Evolutionary conservation across 1,140 invertebrate species (phyloP).

Genomic region (Scaptomyza montana): DNA sequence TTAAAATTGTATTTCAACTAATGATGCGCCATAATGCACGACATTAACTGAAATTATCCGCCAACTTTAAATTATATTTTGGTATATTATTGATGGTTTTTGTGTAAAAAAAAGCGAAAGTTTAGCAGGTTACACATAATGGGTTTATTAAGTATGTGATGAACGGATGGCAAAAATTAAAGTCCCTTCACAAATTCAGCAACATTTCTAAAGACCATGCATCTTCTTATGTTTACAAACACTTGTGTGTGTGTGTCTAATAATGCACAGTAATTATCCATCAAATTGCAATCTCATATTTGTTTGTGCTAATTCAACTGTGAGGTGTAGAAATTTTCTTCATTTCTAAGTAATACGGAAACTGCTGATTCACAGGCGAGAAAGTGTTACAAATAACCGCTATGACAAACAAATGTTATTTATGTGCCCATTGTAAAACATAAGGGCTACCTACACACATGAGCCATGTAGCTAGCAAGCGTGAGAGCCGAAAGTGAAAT

Average conservation of each 20-base stretch:
- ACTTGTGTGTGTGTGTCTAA: not conserved
- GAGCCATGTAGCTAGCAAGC: conserved; percentile 17
- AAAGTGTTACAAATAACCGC: conserved; percentile 64
- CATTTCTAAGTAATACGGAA: conserved; percentile 25
- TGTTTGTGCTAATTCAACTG: conserved; percentile 10
- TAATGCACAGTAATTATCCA: conserved; percentile 4
- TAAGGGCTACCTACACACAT: conserved; percentile 2
- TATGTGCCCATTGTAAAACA: conserved; percentile 9
- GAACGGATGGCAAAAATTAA: not conserved
- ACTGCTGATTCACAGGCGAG: conserved; percentile 52
- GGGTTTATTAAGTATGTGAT: not conserved
- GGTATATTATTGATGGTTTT: conserved; percentile 28
- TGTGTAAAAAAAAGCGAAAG: conserved; percentile 10
- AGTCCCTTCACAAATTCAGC: conserved; percentile 13
- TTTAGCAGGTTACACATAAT: not conserved
- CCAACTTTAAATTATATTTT: conserved; percentile 50
- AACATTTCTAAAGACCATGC: not conserved
- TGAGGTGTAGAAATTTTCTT: conserved; percentile 37
- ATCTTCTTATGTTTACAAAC: not conserved
- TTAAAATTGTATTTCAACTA: conserved; percentile 33
- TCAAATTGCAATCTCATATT: conserved; percentile 21
- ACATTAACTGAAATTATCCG: conserved; percentile 67
- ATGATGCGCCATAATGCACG: conserved; percentile 68
- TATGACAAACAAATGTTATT: conserved; percentile 43
- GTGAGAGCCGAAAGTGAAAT: conserved; percentile 60